Conservation (phyloP, 2,113 vertebrate genomes). For the Rhagologus leucostigma region DNA sequence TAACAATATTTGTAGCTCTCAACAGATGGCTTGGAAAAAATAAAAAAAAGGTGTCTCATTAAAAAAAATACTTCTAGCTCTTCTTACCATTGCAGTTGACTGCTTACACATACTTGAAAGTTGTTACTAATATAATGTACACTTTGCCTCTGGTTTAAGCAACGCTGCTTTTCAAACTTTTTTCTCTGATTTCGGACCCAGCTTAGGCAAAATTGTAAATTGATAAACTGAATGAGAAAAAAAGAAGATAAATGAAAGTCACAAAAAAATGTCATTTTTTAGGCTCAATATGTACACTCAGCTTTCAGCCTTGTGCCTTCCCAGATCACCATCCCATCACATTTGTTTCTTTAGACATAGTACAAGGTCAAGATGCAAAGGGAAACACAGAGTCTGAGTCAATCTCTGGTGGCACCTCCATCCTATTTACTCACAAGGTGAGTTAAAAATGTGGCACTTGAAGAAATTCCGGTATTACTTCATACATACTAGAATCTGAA, state of each 20-base stretch:
- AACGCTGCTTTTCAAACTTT: neutral
- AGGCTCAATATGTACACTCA: neutral
- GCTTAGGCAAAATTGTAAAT: neutral
- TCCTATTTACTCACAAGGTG: neutral
- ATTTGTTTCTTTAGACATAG: neutral
- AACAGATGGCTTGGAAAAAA: neutral
- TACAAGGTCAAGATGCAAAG: neutral
- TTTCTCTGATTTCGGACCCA: neutral
- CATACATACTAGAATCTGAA: neutral
- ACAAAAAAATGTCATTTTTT: neutral
- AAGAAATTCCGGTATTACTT: neutral
- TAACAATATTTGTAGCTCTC: neutral
- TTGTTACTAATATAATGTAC: neutral
- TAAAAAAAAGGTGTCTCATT: neutral
- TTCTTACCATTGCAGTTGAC: neutral
- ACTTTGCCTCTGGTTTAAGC: neutral
- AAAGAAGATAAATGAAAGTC: neutral
- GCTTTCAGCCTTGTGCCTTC: neutral
- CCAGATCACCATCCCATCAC: neutral
- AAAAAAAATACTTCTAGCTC: neutral
- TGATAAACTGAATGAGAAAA: neutral
- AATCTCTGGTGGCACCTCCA: neutral
- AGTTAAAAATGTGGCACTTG: neutral
- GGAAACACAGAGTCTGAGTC: neutral
- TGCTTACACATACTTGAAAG: neutral